Base-by-base conservation (phyloP, 2,888 invertebrate species). In the Octonoba sinensis region DNA sequence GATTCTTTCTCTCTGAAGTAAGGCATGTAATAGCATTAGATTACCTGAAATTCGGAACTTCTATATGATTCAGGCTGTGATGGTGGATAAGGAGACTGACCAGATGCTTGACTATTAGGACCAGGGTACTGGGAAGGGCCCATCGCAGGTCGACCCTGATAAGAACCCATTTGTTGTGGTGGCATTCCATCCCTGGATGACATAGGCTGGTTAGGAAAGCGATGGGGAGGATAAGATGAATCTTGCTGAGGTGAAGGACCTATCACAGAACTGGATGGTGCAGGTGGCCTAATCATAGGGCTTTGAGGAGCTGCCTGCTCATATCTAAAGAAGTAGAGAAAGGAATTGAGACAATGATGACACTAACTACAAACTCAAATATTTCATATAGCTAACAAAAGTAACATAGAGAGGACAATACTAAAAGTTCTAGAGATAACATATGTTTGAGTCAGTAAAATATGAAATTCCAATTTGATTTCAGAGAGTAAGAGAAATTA, bases 231-330 rank as follows among this genome's bases (percentile, higher is more conserved):
- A 60, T 75, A 81, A 24, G 60, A 67, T 24, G 83, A 66, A 54
- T 81, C 81, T 54, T 57, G 57, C 24, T 67, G 77, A 16, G 76
- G 60, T 18, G 79, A 66, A 64, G 75, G 66, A 27, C 83, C 83
- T 64, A 76, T 81, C 65, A 76, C 79, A 60, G 76, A 57, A 57
- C 60, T 79, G 51, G 59, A 51, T 36, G 71, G 71, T 16, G 60
- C 64, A 24, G 83, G 67, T 22, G 83, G 83, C 64, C 77, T 69
- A 6, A 78, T 74, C 70, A 83, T 81, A 12, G 81, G 83, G 47
- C 66, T 77, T 27, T 64, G 64, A 46, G 77, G 77, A 54, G 71
- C 27, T 56, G 65, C 49, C 60, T 82, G 82, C 18, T 83, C 83
- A 44, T 67, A 83, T 65, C 83, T 83, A 22, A 16, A 60, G 18